phyloP scores from a whole-genome alignment of 1,140 invertebrate genomes.

The Rhyzopertha dominica region DNA sequence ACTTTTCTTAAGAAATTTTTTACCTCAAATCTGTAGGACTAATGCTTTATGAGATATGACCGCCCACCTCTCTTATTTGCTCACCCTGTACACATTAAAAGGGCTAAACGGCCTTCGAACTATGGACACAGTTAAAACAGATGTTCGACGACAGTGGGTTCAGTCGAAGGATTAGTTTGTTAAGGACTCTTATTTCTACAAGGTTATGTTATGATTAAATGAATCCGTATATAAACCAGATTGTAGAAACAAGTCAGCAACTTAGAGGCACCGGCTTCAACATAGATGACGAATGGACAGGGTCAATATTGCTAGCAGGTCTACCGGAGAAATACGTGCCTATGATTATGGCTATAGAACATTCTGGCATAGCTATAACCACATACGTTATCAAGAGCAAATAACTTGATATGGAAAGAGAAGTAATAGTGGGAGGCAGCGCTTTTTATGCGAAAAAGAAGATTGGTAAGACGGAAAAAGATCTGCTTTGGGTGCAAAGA shows the following conservation, averaged over 20 bases:
- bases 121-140: conserved; percentile 11
- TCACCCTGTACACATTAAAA: no score
- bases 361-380: conserved; percentile 27
- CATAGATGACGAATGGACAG: no score
- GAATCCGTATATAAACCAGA: conserved; percentile 16
- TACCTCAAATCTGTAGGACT: no score
- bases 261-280: no score
- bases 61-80: no score
- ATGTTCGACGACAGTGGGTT: conserved; percentile 16
- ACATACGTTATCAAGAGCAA: conserved; percentile 23
- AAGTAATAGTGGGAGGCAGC: no score
- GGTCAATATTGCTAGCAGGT: conserved; percentile 34
- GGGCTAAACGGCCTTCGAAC: conserved; percentile 3
- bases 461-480: no score
- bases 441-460: no score
- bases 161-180: conserved; percentile 10
- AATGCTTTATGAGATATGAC: no score
- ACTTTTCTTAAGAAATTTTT: no score
- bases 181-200: conserved; percentile 19
- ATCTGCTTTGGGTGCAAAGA: conserved; percentile 1
- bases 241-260: conserved; percentile 20
- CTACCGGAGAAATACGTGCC: conserved; percentile 35
- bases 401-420: conserved; percentile 13
- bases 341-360: conserved; percentile 42
- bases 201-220: conserved; percentile 22